These are phyloP conservation scores for Falco biarmicus DNA, from an alignment of 2,797 vertebrate species.

Conservation along the genomic window DNA sequence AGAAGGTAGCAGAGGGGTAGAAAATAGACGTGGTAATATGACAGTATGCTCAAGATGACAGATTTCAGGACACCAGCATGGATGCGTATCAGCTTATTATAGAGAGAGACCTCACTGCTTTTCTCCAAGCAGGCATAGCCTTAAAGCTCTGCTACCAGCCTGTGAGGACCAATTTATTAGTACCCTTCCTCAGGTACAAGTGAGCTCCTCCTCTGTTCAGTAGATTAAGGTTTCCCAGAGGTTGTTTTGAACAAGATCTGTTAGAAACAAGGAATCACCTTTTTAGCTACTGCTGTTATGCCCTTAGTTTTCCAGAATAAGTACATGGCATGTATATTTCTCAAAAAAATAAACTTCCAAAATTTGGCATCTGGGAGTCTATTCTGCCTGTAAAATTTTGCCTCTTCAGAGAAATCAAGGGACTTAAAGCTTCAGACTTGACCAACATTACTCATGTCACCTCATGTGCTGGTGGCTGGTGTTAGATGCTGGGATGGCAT, in stretches of 20 bases:
- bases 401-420: neutral
- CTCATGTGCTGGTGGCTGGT: neutral
- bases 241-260: neutral
- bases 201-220: neutral
- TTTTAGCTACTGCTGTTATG: neutral
- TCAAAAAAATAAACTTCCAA: neutral
- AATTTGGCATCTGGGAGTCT: rapidly evolving
- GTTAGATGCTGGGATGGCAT: neutral
- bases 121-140: neutral
- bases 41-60: neutral
- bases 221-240: neutral
- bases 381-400: neutral
- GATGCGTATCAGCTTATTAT: neutral
- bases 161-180: neutral
- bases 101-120: neutral
- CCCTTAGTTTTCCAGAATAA: neutral
- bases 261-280: neutral
- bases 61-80: neutral
- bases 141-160: neutral
- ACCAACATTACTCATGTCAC: neutral
- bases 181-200: neutral
- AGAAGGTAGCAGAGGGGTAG: neutral
- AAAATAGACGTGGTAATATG: neutral
- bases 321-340: neutral
- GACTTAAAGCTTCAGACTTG: neutral